These are phyloP conservation scores for Cotesia vestalis DNA, from an alignment of 1,140 invertebrate genomes.

Conservation along the genomic window DNA sequence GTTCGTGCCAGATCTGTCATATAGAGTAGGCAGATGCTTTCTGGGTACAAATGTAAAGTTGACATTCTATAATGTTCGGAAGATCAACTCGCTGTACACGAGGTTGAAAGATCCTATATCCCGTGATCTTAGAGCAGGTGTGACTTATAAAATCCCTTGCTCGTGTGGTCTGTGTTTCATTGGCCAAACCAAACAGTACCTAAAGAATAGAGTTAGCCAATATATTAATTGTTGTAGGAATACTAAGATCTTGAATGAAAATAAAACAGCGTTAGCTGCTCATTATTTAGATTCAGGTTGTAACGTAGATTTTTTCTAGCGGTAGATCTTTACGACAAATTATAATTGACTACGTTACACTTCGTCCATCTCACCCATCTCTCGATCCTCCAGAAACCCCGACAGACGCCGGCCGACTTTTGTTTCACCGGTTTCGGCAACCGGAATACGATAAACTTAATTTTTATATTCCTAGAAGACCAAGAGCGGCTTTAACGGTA, in stretches of 20 bases:
- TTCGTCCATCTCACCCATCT: too few species aligned
- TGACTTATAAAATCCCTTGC: constrained; percentile 1
- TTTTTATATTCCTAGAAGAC: too few species aligned
- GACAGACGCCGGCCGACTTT: too few species aligned
- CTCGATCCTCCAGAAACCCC: too few species aligned
- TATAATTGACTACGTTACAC: too few species aligned
- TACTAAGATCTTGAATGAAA: background rate
- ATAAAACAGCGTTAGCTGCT: constrained; percentile 9
- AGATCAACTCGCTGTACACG: background rate
- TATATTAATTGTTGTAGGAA: background rate
- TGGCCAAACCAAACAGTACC: background rate
- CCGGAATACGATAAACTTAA: too few species aligned
- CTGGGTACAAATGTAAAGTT: background rate
- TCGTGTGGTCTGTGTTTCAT: background rate
- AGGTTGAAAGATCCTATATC: background rate
- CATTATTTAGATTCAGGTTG: background rate
- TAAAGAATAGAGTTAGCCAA: background rate
- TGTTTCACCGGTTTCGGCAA: too few species aligned
- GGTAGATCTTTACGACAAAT: too few species aligned
- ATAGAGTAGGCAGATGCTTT: too few species aligned
- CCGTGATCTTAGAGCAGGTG: background rate
- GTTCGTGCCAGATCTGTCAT: too few species aligned
- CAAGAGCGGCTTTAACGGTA: too few species aligned
- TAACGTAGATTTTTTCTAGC: too few species aligned
- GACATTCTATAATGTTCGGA: background rate